Evolutionary conservation across 2,888 invertebrate species (phyloP).

Genomic region (Melanargia galathea): DNA sequence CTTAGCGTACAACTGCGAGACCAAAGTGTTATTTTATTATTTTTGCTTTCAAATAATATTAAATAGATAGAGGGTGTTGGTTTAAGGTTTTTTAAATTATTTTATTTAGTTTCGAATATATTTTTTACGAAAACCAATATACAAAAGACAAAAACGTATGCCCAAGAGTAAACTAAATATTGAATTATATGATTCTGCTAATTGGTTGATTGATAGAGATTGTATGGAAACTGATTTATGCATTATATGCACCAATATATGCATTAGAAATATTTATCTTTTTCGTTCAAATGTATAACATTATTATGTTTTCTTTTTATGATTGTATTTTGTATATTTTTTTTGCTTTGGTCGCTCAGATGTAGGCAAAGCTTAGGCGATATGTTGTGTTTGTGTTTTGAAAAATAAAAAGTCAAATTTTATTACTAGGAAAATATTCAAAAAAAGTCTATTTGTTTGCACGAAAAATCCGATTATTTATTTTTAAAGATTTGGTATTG

Average conservation of each 20-base stretch:
- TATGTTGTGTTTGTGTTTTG: constrained; percentile 23
- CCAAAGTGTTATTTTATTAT: constrained; percentile 45
- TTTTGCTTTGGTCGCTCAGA: constrained; percentile 21
- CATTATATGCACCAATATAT: too few species aligned
- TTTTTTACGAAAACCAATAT: too few species aligned
- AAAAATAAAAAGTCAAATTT: too few species aligned
- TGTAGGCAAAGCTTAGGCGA: constrained; percentile 22
- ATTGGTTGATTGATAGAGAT: too few species aligned
- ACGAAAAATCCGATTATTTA: constrained; percentile 2
- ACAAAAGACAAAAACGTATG: too few species aligned
- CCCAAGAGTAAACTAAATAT: too few species aligned
- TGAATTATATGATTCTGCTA: too few species aligned
- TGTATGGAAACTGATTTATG: too few species aligned
- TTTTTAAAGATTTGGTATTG: background rate
- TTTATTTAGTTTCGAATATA: background rate
- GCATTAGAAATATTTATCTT: too few species aligned
- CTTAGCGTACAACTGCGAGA: constrained; percentile 25
- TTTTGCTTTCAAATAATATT: constrained; percentile 22
- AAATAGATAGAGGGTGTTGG: constrained; percentile 8
- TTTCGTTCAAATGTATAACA: too few species aligned
- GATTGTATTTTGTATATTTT: background rate
- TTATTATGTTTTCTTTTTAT: background rate
- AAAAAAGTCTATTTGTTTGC: background rate
- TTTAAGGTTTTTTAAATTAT: background rate
- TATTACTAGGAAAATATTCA: background rate